phyloP scores from a whole-genome alignment of 2,888 invertebrate species.

The Orthosia gothica region DNA sequence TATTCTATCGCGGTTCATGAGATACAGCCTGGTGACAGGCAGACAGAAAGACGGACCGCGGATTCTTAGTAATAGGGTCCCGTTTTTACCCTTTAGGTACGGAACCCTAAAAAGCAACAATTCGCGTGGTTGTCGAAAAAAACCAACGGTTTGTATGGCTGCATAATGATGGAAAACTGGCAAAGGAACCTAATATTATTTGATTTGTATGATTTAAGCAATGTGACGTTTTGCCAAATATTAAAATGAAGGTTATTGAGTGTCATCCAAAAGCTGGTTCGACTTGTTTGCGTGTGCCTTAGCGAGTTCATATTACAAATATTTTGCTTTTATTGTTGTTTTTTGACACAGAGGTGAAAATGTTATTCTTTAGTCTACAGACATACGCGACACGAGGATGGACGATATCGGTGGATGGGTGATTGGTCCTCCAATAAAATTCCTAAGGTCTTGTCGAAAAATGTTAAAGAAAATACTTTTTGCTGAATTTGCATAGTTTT shows the following conservation, averaged over 20 bases:
- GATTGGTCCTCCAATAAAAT: not conserved
- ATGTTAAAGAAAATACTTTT: not conserved
- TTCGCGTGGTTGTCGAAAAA: not conserved
- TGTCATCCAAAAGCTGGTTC: constrained; percentile 43
- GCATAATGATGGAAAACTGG: constrained; percentile 9
- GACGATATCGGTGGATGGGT: not conserved
- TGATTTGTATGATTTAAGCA: constrained; percentile 4
- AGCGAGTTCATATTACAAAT: constrained; percentile 3
- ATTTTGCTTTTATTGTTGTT: constrained; percentile 44
- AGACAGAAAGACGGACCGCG: no score
- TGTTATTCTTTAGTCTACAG: constrained; percentile 11
- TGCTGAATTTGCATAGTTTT: not conserved
- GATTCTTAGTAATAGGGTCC: no score
- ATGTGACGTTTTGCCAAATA: constrained; percentile 12
- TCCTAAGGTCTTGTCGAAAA: no score
- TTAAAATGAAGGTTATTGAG: constrained; percentile 37
- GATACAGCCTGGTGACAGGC: no score
- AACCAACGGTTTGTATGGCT: not conserved
- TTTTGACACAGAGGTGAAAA: constrained; percentile 29
- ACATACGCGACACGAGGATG: not conserved
- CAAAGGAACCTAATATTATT: constrained; percentile 2
- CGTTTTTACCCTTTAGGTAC: no score
- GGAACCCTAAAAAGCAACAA: no score
- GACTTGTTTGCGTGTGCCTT: constrained; percentile 17
- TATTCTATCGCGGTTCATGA: no score